Evolutionary conservation across 2,888 invertebrate species (phyloP), one percentile per base, ranked within the genome.

Genomic region (Drosophila demipolita): DNA sequence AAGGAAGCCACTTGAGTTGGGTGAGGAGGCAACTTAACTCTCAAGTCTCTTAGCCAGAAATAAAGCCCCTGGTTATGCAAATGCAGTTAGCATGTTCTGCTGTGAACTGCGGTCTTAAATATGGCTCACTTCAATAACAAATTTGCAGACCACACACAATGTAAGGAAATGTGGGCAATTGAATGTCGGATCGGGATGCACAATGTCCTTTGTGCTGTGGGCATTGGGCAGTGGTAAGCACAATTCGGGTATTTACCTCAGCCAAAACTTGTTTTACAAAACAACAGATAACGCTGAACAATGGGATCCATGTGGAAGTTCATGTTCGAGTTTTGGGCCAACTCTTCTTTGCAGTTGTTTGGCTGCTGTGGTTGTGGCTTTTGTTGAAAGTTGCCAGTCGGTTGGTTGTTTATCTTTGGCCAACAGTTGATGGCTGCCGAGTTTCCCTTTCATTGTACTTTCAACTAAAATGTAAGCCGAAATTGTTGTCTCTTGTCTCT

Each of bases 81-180:
- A 78, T 78, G 79, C 67, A 78, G 40, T 48, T 67, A 26, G 5
- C 45, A n/a, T 78, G 75, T 71, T 57, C 29, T 57, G 6, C 29
- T 48, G 40, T 29, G 57, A 32, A 26, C 40, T 65, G 70, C 65
- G 60, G 42, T 20, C 48, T 54, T 50, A 38, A 67, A 55, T 67
- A 45, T 60, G 66, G 74, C 53, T 53, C 67, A 63, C 64, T 83
- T 86, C 70, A 63, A 69, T 75, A 82, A 71, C 58, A 66, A 81
- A 83, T 66, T 82, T 82, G 83, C 83, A 78, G 85, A 82, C 84
- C 85, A 66, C 72, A 38, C 38, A 61, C 74, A 64, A 53, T 33
- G 59, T 33, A 26, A 6, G 49, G n/a, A 66, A 72, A 70, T 53
- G 55, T 50, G 50, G 38, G 49, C 62, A 80, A 75, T 80, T 68